Conservation (phyloP, 2,797 vertebrate genomes). For the Syngnathus rostellatus region DNA sequence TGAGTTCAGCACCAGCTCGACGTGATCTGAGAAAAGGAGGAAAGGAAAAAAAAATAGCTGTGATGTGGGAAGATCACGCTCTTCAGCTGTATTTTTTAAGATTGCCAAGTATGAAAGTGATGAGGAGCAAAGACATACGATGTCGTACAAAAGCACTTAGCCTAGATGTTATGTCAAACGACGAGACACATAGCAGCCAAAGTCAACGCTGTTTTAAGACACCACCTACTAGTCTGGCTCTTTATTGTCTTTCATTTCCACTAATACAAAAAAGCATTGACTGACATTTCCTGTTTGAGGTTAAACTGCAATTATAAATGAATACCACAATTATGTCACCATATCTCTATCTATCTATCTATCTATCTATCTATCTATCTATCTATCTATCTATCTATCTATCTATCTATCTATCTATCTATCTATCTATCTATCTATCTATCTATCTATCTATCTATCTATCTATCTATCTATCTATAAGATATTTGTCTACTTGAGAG, state of each 20-base stretch:
- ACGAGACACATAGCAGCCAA: not conserved
- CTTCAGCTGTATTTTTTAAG: not conserved
- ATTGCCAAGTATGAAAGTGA: slow-evolving; percentile 9
- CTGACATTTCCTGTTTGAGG: not conserved
- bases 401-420: not conserved
- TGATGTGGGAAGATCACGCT: not conserved
- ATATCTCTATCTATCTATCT: too few relatives aligned
- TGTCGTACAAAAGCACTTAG: slow-evolving; percentile 27
- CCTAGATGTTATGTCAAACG: slow-evolving; percentile 10
- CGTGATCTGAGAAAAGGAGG: slow-evolving; percentile 40
- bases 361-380: too few relatives aligned
- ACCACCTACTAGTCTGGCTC: not conserved
- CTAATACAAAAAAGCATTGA: not conserved
- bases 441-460: not conserved
- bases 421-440: not conserved
- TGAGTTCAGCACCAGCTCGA: slow-evolving; percentile 48
- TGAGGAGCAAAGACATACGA: slow-evolving; percentile 12
- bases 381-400: too few relatives aligned
- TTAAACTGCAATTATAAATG: not conserved
- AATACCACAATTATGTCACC: not conserved
- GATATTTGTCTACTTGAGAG: too few relatives aligned
- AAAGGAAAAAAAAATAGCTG: not conserved
- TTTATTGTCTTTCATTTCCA: not conserved
- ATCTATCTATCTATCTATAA: not conserved
- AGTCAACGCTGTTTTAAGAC: not conserved